Percentiles rank a stretch among this genome's conserved stretches.
Conservation (phyloP, 2,113 vertebrate genomes). For the Pomatostomus ruficeps region DNA sequence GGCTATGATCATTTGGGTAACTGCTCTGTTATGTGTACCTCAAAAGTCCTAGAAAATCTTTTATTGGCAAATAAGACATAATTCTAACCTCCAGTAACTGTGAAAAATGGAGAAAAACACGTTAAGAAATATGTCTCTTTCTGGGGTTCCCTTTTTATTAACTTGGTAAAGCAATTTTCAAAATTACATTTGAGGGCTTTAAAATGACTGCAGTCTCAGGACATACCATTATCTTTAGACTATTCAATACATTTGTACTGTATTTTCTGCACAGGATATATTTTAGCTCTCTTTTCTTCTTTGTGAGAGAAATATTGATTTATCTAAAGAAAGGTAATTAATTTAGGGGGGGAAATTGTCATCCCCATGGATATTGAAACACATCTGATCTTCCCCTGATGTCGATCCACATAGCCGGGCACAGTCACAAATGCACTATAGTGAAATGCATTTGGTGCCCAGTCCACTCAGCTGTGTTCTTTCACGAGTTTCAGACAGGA, state of each 20-base stretch:
- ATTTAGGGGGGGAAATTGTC: neutral
- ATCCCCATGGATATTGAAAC: neutral
- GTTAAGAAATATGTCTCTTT: neutral
- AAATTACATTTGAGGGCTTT: neutral
- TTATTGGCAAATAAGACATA: neutral
- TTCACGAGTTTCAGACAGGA: neutral
- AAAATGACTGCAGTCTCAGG: neutral
- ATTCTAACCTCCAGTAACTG: neutral
- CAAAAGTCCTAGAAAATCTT: neutral
- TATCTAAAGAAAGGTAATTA: neutral
- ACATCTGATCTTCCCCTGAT: neutral
- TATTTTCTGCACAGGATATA: neutral
- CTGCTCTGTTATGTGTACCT: neutral
- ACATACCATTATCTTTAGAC: neutral
- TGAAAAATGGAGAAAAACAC: neutral
- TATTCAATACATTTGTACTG: neutral
- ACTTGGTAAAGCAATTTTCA: neutral
- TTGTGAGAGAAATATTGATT: neutral
- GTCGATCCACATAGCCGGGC: rapidly evolving
- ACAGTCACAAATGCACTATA: neutral
- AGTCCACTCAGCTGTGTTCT: neutral
- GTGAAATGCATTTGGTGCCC: neutral
- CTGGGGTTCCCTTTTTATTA: neutral
- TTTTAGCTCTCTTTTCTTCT: neutral
- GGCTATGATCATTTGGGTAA: neutral